A percentile compares a stretch with the other conserved stretches of the same genome.
Evolutionary conservation across 2,113 vertebrate species (phyloP).

Genomic region (Megatriorchis doriae): DNA sequence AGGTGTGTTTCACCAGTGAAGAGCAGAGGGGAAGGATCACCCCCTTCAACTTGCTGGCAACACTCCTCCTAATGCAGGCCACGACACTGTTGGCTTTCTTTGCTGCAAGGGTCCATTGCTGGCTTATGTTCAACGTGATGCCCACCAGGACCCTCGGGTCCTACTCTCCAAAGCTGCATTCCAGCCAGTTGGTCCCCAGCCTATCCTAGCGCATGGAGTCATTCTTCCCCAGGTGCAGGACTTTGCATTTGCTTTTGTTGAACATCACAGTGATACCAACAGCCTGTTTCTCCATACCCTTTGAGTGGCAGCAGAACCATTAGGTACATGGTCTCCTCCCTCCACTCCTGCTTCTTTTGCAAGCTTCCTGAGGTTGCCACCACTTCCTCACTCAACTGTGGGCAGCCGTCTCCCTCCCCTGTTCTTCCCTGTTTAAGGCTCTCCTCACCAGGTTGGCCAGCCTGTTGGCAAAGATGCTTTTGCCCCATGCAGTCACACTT

Average conservation of each 20-base stretch:
- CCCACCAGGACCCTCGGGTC: neutral
- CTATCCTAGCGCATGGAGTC: neutral
- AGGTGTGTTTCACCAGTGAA: neutral
- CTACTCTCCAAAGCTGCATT: neutral
- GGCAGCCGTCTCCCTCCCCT: neutral
- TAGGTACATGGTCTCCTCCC: neutral
- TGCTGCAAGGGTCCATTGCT: neutral
- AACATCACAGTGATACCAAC: neutral
- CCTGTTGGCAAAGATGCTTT: neutral
- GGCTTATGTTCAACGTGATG: neutral
- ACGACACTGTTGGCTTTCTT: neutral
- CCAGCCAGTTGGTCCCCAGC: neutral
- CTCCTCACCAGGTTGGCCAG: neutral
- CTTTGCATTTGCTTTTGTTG: neutral
- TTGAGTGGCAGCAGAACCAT: neutral
- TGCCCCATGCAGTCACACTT: neutral
- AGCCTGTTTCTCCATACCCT: neutral
- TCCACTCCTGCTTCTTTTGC: neutral
- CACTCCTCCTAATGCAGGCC: neutral
- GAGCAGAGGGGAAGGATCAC: neutral
- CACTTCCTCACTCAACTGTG: neutral
- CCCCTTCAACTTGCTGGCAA: neutral
- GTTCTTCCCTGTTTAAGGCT: neutral
- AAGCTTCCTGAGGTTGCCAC: accelerated
- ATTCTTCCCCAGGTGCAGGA: neutral